Base-by-base conservation (phyloP, 2,888 invertebrate species). In the Galerucella pusilla region DNA sequence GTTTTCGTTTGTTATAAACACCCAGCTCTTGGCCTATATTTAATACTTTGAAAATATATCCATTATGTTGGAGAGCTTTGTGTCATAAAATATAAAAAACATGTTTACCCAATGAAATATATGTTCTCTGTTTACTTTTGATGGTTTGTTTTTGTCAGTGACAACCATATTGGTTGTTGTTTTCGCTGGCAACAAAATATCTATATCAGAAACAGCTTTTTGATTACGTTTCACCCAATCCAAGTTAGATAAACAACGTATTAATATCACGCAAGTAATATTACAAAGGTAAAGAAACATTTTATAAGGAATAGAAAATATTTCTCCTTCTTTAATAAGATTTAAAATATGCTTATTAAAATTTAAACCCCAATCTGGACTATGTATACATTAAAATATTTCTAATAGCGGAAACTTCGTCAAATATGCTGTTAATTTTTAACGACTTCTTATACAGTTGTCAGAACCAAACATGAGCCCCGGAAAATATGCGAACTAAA, bases 51-150 rank as follows among this genome's bases (percentile, higher is more conserved):
- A 16, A 57, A 20, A 42, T 35, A 61, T 61, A 61, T 28, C 61
- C 61, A 61, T 61, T 63, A 63, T 35, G 42, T n/a, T 63, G 9
- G 42, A 35, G 42, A 42, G 42, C 63, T 63, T 42, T 42, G 16
- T 63, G 61, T 14, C 42, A 63, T 35, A 14, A 42, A 63, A 63
- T 63, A 63, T 42, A 63, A 63, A 63, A 63, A 63, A 63, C 35
- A 63, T 63, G 63, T 63, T 63, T 63, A 63, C 63, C 63, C 35
- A 63, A 63, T 42, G n/a, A 63, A 63, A 63, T 63, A 63, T 63
- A 63, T 42, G 42, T 63, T 42, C 35, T n/a, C 63, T 42, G 63
- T 63, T 63, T 63, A 63, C 63, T 63, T 59, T 63, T 16, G 42
- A 42, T 63, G 63, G n/a, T 35, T 63, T 42, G 35, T 16, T 63